Base-by-base conservation (phyloP, 2,888 invertebrate species). In the Polylopha cassiicola region DNA sequence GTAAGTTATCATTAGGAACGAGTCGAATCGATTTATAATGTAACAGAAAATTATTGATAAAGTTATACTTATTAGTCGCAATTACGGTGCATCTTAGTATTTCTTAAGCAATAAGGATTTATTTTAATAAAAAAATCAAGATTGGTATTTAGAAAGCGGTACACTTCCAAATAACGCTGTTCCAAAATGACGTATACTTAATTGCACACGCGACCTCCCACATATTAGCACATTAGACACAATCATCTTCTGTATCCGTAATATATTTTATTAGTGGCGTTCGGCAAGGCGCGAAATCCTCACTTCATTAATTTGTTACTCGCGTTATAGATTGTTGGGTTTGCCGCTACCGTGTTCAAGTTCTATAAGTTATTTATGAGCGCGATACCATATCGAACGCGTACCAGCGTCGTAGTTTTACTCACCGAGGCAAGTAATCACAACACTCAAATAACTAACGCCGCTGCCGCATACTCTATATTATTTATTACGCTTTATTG, bases 261-360 rank as follows among this genome's bases (percentile, higher is more conserved):
- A 41, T 34, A 8, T 17, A 34, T 34, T 20, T 29, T 21, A 34
- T 15, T 9, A 39, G 15, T n/a, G 28, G 30, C 34, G 20, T 20
- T 31, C 9, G 23, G 7, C 18, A 21, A 38, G 38, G 39, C 42
- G 45, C 51, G 51, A 51, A 48, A 51, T 53, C 37, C 43, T 49
- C 47, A 47, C 50, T 47, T 55, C 47, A 51, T 55, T 54, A 58
- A 58, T 56, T 58, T 56, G 55, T 53, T 44, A 41, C 34, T 32
- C 33, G 27, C 37, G 36, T 48, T 45, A 53, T 50, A 53, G 49
- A 53, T 50, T 44, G 50, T 44, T 44, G 43, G 45, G 43, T 38
- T 39, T 45, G 36, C 36, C 39, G 55, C 56, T 54, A 55, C 55
- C 48, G 55, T 50, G 46, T 43, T 47, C 46, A 33, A 43, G 37